These are phyloP conservation scores for Conomelus anceps DNA, from an alignment of 2,888 invertebrate genomes.

Conservation along the genomic window DNA sequence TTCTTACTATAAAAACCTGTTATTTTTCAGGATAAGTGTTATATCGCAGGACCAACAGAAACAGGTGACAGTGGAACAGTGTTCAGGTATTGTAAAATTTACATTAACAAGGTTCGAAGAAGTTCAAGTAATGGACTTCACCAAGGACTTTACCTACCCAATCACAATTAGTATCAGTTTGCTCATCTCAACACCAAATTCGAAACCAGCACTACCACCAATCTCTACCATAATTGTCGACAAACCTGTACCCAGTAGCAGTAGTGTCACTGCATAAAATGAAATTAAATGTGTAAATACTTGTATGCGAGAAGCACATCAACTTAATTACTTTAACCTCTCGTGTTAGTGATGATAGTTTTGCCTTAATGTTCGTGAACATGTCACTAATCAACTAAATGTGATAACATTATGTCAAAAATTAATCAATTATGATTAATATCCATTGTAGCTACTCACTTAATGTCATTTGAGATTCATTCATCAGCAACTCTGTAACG, in stretches of 20 bases:
- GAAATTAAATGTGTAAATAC: background rate
- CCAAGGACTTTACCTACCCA: conserved; percentile 57
- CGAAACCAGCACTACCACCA: background rate
- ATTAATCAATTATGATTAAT: background rate
- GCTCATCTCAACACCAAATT: conserved; percentile 52
- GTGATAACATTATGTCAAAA: background rate
- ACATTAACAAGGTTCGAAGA: conserved; percentile 60
- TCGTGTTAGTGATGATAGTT: background rate
- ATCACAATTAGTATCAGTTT: conserved; percentile 62
- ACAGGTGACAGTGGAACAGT: conserved; percentile 54
- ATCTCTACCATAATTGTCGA: background rate
- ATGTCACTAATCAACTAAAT: background rate
- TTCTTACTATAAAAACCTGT: background rate
- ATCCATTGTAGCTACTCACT: background rate
- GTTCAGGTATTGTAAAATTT: conserved; percentile 54
- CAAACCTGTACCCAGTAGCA: background rate
- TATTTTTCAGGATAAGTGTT: conserved; percentile 48
- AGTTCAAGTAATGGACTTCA: conserved; percentile 49
- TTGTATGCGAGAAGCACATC: background rate
- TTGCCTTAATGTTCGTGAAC: background rate
- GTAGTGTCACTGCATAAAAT: background rate
- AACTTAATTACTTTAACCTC: background rate
- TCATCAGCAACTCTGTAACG: background rate
- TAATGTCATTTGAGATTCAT: background rate
- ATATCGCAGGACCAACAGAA: conserved; percentile 59